Percentiles rank a stretch among this genome's conserved stretches.
Evolutionary conservation across 2,113 vertebrate genomes (phyloP).

Genomic region (Pomatostomus ruficeps): DNA sequence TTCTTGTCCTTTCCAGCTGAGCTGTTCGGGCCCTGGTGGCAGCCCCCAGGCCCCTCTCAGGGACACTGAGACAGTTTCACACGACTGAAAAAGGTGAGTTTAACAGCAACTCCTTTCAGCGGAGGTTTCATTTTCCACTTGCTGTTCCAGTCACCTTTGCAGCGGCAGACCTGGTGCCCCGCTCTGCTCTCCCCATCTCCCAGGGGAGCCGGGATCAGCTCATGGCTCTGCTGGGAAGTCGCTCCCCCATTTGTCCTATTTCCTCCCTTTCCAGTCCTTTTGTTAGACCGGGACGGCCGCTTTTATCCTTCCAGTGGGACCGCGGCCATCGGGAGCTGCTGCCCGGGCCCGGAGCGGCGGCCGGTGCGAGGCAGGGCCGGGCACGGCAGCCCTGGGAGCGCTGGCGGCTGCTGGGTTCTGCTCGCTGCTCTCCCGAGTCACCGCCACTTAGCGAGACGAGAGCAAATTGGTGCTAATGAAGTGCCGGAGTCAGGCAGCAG

Average conservation of each 20-base stretch:
- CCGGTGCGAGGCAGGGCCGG: neutral
- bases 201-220: rapidly evolving
- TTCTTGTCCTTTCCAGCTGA: neutral
- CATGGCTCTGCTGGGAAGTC: neutral
- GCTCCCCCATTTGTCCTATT: rapidly evolving
- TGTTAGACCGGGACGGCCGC: neutral
- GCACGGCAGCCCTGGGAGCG: neutral
- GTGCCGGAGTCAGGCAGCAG: constrained; percentile 14
- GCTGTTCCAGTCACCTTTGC: neutral
- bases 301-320: neutral
- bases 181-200: neutral
- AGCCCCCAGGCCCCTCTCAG: neutral
- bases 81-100: rapidly evolving
- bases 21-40: neutral
- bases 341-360: rapidly evolving
- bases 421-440: neutral
- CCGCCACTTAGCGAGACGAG: constrained; percentile 16
- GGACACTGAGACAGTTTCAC: neutral
- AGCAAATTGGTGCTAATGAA: constrained; percentile 68
- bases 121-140: neutral
- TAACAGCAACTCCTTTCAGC: neutral
- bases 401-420: neutral
- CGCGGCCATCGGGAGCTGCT: neutral
- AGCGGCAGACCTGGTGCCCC: neutral
- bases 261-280: neutral